phyloP scores from a whole-genome alignment of 2,888 invertebrate genomes.

The Itoplectis maculator region DNA sequence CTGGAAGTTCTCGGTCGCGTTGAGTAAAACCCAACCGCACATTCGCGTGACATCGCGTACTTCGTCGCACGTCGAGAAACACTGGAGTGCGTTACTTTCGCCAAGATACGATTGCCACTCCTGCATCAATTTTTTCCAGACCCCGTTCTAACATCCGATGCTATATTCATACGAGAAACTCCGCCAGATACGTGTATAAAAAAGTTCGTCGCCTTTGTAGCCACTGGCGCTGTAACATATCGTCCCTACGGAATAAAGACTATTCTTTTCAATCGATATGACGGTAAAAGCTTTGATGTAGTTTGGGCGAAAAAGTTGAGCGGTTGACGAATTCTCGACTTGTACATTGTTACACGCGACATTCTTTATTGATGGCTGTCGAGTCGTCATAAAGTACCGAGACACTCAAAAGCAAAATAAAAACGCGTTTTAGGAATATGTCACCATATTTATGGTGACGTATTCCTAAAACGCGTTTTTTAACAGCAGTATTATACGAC shows the following conservation, averaged over 20 bases:
- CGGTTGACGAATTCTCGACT: constrained; percentile 15
- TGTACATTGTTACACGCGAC: constrained; percentile 43
- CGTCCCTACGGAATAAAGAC: constrained; percentile 1
- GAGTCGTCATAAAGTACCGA: background rate
- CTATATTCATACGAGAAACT: constrained; percentile 51
- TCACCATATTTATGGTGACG: too few species aligned
- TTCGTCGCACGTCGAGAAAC: constrained; percentile 52
- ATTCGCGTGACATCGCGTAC: constrained; percentile 63
- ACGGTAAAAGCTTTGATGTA: constrained; percentile 16
- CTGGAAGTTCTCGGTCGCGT: constrained; percentile 34
- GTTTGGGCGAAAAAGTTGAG: constrained; percentile 28
- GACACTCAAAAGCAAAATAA: background rate
- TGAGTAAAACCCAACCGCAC: constrained; percentile 34
- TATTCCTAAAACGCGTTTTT: too few species aligned
- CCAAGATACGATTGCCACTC: constrained; percentile 58
- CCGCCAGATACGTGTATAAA: constrained; percentile 11
- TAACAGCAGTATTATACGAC: background rate
- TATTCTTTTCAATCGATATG: constrained; percentile 48
- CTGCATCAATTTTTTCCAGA: constrained; percentile 43
- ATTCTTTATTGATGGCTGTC: constrained; percentile 34
- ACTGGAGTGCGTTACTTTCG: constrained; percentile 55
- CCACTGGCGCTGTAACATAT: constrained; percentile 11
- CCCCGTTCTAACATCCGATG: constrained; percentile 10
- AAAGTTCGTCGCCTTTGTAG: constrained; percentile 32
- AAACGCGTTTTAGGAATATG: background rate